Percentiles rank a stretch among this genome's conserved stretches.
These are phyloP conservation scores for Merodon equestris DNA, from an alignment of 2,888 invertebrate species.

Conservation along the genomic window DNA sequence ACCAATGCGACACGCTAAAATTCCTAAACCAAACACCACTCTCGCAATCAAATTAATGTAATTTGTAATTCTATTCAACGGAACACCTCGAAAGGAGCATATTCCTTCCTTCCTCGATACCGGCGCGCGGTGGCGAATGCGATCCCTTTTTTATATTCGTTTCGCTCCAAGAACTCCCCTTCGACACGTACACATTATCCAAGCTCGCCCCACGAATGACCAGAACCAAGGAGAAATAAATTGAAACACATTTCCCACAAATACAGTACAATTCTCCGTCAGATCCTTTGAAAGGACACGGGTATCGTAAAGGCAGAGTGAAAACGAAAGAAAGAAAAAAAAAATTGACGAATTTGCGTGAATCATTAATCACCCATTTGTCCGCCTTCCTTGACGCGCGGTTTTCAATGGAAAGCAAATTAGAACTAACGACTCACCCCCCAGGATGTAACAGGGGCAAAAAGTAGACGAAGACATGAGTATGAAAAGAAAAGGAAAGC, in stretches of 20 bases:
- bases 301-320: no score
- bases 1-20: constrained; percentile 32
- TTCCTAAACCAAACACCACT: constrained; percentile 27
- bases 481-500: constrained; percentile 13
- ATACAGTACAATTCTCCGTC: no score
- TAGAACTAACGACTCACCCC: constrained; percentile 12
- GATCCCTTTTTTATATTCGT: constrained; percentile 38
- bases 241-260: no score
- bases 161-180: constrained; percentile 6
- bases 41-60: constrained; percentile 51
- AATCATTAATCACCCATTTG: constrained; percentile 64
- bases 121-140: constrained; percentile 35
- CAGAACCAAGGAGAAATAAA: constrained; percentile 17
- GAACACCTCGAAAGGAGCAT: constrained; percentile 1
- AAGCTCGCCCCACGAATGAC: constrained; percentile 25
- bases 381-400: constrained; percentile 36
- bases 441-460: constrained; percentile 5
- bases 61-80: constrained; percentile 25
- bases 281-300: no score
- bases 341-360: constrained; percentile 56
- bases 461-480: constrained; percentile 8
- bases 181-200: constrained; percentile 1
- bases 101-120: neutral
- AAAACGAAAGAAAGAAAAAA: no score
- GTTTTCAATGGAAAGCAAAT: constrained; percentile 48